A percentile compares a stretch with the other conserved stretches of the same genome.
phyloP scores from a whole-genome alignment of 2,888 invertebrate species.

The Nephrotoma appendiculata region DNA sequence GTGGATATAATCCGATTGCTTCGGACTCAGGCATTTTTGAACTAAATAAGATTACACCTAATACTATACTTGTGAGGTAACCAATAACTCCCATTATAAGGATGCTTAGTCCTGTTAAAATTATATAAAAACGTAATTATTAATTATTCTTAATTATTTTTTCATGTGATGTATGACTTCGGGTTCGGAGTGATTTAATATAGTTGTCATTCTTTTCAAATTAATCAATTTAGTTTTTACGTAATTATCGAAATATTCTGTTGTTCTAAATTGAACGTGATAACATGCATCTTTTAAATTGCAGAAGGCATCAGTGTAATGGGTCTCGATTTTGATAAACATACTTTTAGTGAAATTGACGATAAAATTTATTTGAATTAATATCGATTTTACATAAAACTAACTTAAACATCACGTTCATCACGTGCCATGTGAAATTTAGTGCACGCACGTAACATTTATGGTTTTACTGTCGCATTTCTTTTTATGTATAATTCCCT shows the following conservation, averaged over 20 bases:
- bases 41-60: constrained; percentile 10
- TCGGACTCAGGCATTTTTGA: not conserved
- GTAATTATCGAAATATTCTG: too few species aligned
- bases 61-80: constrained; percentile 9
- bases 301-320: not conserved
- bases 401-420: not conserved
- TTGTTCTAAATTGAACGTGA: too few species aligned
- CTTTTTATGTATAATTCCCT: not conserved
- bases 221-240: too few species aligned
- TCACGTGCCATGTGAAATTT: not conserved
- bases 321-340: not conserved
- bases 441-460: not conserved
- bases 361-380: not conserved
- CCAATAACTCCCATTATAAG: constrained; percentile 11
- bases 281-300: too few species aligned
- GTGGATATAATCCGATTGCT: constrained; percentile 4
- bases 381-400: not conserved
- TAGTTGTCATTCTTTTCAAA: too few species aligned
- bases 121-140: too few species aligned
- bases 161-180: too few species aligned
- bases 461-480: not conserved
- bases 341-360: not conserved
- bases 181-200: too few species aligned
- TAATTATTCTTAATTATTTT: too few species aligned
- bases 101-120: constrained; percentile 1